Base-by-base conservation (phyloP, 2,113 vertebrate species). In the Crotophaga sulcirostris region DNA sequence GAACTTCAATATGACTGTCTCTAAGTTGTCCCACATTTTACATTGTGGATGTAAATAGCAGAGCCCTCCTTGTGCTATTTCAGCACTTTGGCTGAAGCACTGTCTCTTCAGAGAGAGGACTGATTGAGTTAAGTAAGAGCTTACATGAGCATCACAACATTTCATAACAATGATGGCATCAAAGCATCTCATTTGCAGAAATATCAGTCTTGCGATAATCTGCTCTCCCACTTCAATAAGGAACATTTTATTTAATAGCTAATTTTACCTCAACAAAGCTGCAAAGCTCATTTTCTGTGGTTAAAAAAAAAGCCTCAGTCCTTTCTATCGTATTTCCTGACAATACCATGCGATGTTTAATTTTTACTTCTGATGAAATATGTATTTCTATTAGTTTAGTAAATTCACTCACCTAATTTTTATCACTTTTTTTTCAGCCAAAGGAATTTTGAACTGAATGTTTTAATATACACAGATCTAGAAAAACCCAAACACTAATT, bases 291-390 rank as follows among this genome's bases (percentile, higher is more conserved):
- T 94, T 91, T 94, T 83, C 70, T 83, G 62, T 33, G 18, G 44
- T 4, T 76, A 54, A n/a, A 73, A 56, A 72, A 56, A 79, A 66
- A 74, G 16, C 29, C 21, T 56, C 63, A 34, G 31, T 78, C 47
- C 28, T 84, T 84, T 92, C 64, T 60, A 10, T 89, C 84, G 81
- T 78, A 51, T 89, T 94, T 36, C 28, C 21, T 96, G 94, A 92
- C 79, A 84, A 75, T 45, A 36, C 36, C 44, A 81, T 72, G 72
- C 38, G 63, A 60, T 44, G 44, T 55, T 72, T 66, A 69, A 78
- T 59, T 81, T 94, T 89, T 72, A n/a, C 54, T 95, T 95, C 58
- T 64, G 72, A 89, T 75, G 26, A 94, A 95, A 60, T 79, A 76
- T 54, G 74, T 82, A 20, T 87, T 94, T 88, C 54, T 16, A 6